A percentile compares a stretch with the other conserved stretches of the same genome.
phyloP scores from a whole-genome alignment of 1,140 invertebrate genomes.

The Drosophila jambulina region DNA sequence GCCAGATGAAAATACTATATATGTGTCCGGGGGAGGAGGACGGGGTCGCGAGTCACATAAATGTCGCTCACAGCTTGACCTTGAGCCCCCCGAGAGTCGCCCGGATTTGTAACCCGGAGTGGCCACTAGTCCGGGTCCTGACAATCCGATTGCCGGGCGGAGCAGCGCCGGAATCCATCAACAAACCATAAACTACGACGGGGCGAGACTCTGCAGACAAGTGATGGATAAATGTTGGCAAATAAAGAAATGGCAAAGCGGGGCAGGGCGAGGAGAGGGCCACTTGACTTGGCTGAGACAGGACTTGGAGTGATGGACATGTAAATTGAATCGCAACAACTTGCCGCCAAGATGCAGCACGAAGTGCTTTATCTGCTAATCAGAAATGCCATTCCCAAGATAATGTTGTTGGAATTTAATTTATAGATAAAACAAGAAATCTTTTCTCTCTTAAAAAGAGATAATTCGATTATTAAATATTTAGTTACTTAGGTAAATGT shows the following conservation, averaged over 20 bases:
- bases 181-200: conserved; percentile 45
- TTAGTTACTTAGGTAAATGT: background rate
- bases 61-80: conserved; percentile 77
- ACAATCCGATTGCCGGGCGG: conserved; percentile 32
- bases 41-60: conserved; percentile 52
- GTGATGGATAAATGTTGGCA: conserved; percentile 57
- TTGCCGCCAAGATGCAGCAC: conserved; percentile 20
- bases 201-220: conserved; percentile 50
- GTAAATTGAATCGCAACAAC: conserved; percentile 45
- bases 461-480: background rate
- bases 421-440: background rate
- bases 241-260: conserved; percentile 40
- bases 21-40: conserved; percentile 1
- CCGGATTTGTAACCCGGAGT: conserved; percentile 39
- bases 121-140: conserved; percentile 14
- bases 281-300: conserved; percentile 24
- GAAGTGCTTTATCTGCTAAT: conserved; percentile 2
- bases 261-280: background rate
- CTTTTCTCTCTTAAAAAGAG: background rate
- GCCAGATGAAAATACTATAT: conserved; percentile 52
- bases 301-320: conserved; percentile 35
- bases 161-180: conserved; percentile 46
- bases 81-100: conserved; percentile 46
- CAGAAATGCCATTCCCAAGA: background rate
- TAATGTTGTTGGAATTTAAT: background rate